Percentiles rank a stretch among this genome's conserved stretches.
Evolutionary conservation across 2,113 vertebrate species (phyloP).

Genomic region (Bambusicola thoracicus): DNA sequence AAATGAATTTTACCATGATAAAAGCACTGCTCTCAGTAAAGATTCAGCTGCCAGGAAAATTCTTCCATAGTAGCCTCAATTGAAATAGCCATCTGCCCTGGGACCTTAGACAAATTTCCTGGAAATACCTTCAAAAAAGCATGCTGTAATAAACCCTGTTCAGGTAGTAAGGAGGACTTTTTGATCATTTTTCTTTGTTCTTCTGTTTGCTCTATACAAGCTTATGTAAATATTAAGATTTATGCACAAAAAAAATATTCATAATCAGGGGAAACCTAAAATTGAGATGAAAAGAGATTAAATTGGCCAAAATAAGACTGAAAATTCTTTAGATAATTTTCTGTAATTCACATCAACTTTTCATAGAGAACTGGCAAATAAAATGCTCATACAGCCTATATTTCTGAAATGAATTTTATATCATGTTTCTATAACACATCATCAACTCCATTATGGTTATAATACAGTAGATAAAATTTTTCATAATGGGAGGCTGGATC

Average conservation of each 20-base stretch:
- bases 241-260: background rate
- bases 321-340: background rate
- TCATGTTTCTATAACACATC: background rate
- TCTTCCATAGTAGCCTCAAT: background rate
- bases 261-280: background rate
- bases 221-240: background rate
- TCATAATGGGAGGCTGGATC: background rate
- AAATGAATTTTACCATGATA: background rate
- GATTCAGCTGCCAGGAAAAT: background rate
- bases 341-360: background rate
- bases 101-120: background rate
- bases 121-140: background rate
- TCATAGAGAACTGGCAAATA: background rate
- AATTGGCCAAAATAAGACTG: background rate
- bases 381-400: background rate
- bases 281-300: background rate
- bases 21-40: background rate
- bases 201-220: background rate
- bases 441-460: background rate
- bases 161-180: background rate
- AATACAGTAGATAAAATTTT: background rate
- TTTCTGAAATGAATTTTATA: background rate
- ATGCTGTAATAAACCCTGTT: background rate
- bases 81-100: background rate
- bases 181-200: rapidly evolving